A percentile compares a stretch with the other conserved stretches of the same genome.
Evolutionary conservation across 1,140 invertebrate genomes (phyloP).

Genomic region (Drosophila micromelanica): DNA sequence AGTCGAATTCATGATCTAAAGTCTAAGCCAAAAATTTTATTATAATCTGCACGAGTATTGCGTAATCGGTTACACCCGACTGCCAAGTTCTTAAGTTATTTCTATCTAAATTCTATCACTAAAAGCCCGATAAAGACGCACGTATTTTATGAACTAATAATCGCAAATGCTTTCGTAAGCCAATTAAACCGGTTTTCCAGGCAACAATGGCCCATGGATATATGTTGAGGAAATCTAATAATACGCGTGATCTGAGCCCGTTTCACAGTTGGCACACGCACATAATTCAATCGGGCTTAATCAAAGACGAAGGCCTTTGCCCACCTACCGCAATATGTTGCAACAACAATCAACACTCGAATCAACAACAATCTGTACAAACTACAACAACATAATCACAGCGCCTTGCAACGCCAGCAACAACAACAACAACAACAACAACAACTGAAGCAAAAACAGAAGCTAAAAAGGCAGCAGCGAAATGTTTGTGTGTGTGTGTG

Average conservation of each 20-base stretch:
- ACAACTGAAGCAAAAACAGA: conserved; percentile 66
- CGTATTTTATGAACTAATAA: too few relatives aligned
- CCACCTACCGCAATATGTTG: conserved; percentile 57
- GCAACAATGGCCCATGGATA: background rate
- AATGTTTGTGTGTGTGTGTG: conserved; percentile 37
- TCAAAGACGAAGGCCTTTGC: conserved; percentile 39
- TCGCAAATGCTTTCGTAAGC: background rate
- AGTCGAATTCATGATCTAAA: too few relatives aligned
- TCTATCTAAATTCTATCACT: too few relatives aligned
- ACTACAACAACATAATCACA: conserved; percentile 77
- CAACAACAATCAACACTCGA: conserved; percentile 78
- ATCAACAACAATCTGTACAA: conserved; percentile 80
- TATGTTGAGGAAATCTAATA: conserved; percentile 5
- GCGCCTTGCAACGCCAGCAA: conserved; percentile 29
- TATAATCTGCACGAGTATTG: too few relatives aligned
- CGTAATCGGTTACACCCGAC: too few relatives aligned
- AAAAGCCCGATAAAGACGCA: too few relatives aligned
- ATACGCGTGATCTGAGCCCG: background rate
- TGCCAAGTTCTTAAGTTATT: too few relatives aligned
- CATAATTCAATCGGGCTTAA: conserved; percentile 21
- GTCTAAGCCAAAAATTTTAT: too few relatives aligned
- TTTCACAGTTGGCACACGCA: conserved; percentile 4
- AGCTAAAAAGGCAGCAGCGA: conserved; percentile 27
- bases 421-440: conserved; percentile 81
- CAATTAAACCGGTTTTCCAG: conserved; percentile 2